Base-by-base conservation (phyloP, 2,797 vertebrate genomes). In the Rallus crepitans region DNA sequence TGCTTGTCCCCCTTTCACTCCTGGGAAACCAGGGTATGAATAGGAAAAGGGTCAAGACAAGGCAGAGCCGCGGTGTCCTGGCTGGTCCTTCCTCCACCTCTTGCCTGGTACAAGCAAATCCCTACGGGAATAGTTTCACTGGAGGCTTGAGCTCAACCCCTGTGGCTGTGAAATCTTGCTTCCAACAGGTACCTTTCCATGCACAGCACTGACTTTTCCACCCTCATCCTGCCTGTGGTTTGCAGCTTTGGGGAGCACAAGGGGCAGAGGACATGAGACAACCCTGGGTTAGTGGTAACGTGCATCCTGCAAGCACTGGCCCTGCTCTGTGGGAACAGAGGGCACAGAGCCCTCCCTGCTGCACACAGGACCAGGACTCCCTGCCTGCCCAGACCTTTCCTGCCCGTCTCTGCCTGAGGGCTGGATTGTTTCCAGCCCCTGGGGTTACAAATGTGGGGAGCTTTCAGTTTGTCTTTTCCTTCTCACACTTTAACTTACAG, bases 311-410 rank as follows among this genome's bases (percentile, higher is more conserved):
- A 20, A 28, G 28, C 2, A 3, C 14, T 9, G 2, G 37, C 55
- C 1, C 0, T 0, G 23, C 6, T 35, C 70, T 30, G 52, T 16
- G 6, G 39, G 28, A 23, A 5, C 1, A 2, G n/a, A 31, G 61
- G 35, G 52, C 4, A 3, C 23, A 5, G 3, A 6, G 33, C 6
- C 12, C 2, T 9, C 28, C 21, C n/a, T 8, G 57, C 23, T 3
- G 42, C 42, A 45, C 42, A 45, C 42, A 45, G 42, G 42, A 18
- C 18, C 42, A 45, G 42, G 42, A 45, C 19, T 45, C 42, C 42
- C 7, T 9, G 9, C 42, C 42, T 45, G 42, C 18, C 42, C 42
- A 19, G 42, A 45, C 18, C 18, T 45, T 9, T 19, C 9, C 42
- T 45, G 18, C 42, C 42, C 7, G 9, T 45, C 42, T 45, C 42